These are phyloP conservation scores for Nezara viridula DNA, from an alignment of 2,888 invertebrate species.

Conservation along the genomic window DNA sequence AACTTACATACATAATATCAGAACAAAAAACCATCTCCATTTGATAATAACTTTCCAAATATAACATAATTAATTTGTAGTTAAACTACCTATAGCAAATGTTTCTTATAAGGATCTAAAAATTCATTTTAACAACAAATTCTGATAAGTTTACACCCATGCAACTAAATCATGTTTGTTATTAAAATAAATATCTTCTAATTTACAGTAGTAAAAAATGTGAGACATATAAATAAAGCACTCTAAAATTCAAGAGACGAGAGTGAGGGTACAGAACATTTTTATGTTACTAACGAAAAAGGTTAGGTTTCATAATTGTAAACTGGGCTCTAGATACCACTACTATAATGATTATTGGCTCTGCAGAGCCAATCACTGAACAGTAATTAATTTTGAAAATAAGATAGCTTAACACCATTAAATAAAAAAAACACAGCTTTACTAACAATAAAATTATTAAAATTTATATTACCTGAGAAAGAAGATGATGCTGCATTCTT, in stretches of 20 bases:
- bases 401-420: neutral
- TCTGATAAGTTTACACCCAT: neutral
- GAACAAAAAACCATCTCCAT: too few species aligned
- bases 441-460: neutral
- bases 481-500: slow-evolving; percentile 63
- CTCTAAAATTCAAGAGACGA: neutral
- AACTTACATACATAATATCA: too few species aligned
- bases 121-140: neutral
- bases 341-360: neutral
- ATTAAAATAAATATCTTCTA: neutral
- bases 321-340: neutral
- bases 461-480: slow-evolving; percentile 55
- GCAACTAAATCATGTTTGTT: neutral
- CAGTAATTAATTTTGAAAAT: neutral
- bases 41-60: too few species aligned
- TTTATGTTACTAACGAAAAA: neutral
- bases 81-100: neutral
- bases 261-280: neutral
- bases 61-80: neutral
- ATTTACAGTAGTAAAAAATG: neutral
- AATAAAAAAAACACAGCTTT: neutral
- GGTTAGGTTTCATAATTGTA: neutral
- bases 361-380: neutral
- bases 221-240: neutral
- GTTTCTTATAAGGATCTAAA: neutral